Evolutionary conservation across 2,888 invertebrate genomes (phyloP).

Genomic region (Philereme vetulata): DNA sequence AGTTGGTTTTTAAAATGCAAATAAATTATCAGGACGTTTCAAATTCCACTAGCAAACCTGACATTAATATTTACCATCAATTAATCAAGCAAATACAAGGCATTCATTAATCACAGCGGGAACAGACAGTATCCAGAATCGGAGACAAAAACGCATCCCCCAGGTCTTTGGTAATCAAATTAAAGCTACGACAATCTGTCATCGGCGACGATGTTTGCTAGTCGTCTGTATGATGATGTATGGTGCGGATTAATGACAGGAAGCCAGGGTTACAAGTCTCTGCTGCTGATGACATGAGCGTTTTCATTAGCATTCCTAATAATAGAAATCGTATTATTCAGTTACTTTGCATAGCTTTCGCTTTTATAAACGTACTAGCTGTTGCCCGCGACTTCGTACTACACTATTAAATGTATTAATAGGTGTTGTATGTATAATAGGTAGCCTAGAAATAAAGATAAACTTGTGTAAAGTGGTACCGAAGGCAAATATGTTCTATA

Average conservation of each 20-base stretch:
- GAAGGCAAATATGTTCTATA: too few relatives aligned
- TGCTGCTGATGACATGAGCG: conserved; percentile 15
- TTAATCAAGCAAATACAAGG: conserved; percentile 33
- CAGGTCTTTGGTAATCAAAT: conserved; percentile 58
- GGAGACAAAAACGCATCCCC: conserved; percentile 39
- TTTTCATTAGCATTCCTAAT: conserved; percentile 3
- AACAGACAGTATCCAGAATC: conserved; percentile 34
- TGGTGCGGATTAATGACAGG: conserved; percentile 56
- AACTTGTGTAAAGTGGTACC: too few relatives aligned
- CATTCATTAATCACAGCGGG: conserved; percentile 36
- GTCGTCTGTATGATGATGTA: conserved; percentile 35
- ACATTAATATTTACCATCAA: conserved; percentile 18
- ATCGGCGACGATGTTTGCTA: conserved; percentile 45
- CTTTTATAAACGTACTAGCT: too few relatives aligned
- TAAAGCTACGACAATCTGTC: conserved; percentile 71
- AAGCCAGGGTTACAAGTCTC: conserved; percentile 45
- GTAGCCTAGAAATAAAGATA: too few relatives aligned
- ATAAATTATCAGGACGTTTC: neutral
- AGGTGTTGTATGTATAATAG: too few relatives aligned
- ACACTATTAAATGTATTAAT: too few relatives aligned
- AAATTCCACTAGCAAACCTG: conserved; percentile 1
- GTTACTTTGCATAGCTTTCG: too few relatives aligned
- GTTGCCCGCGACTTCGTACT: too few relatives aligned
- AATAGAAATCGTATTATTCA: neutral
- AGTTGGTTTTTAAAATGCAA: too few relatives aligned